Base-by-base conservation (phyloP, 2,113 vertebrate species). In the Channa maculata region DNA sequence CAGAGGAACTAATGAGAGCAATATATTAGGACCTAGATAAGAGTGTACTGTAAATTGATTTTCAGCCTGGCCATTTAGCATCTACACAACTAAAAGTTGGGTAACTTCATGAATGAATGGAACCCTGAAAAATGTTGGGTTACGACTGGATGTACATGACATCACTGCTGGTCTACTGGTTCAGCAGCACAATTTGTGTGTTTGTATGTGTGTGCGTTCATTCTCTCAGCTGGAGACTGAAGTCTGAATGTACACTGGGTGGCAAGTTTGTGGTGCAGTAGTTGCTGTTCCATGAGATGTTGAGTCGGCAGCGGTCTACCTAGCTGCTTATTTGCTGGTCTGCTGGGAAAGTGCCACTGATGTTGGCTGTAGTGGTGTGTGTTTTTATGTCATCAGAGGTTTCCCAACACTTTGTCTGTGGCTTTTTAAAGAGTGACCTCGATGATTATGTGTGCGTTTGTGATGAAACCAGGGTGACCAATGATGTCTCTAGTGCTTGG, bases 81-180 rank as follows among this genome's bases (percentile, higher is more conserved):
- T 75, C 74, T 61, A 63, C 65, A 57, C 63, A 69, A 15, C 46
- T 88, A 88, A 88, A 85, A 84, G 69, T 3, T 46, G 72, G 71
- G 41, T 84, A 73, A 71, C 59, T 69, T 70, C 41, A 67, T 65
- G 60, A 88, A 84, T 85, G 72, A 92, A 72, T 75, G 84, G 75
- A 80, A 92, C 87, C 57, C 79, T 93, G 80, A 88, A 94, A 93
- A 93, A 88, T 75, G 70, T 87, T 91, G 80, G 90, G 81, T 94
- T 82, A 84, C 80, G 71, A 58, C 77, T 83, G 81, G 52, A 87
- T 81, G 59, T 66, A 71, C 76, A 91, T 94, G 83, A 90, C 71
- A 92, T 92, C 90, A 93, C 82, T 75, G 57, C 43, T 83, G 80
- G 89, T 84, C 52, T 63, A 57, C 86, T 93, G 75, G 57, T 91